Evolutionary conservation across 2,888 invertebrate genomes (phyloP), one percentile per base, ranked within the genome.

Genomic region (Digitonthophagus gazella): DNA sequence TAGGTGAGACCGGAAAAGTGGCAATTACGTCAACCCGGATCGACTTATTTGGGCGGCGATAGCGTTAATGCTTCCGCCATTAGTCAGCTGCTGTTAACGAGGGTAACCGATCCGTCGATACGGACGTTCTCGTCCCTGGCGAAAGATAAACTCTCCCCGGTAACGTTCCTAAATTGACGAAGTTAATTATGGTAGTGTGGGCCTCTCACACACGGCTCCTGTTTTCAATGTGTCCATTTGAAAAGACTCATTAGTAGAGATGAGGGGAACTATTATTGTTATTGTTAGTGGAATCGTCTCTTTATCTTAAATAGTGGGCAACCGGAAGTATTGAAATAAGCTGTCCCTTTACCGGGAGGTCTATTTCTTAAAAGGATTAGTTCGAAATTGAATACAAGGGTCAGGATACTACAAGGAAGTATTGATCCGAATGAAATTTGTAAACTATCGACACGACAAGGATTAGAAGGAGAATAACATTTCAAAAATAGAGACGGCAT

Each of bases 1-100:
- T 44, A 44, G 6, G 28, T 44, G 61, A 18, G 75, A 75, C 76
- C 79, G 79, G 80, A 80, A 80, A 80, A 81, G 78, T 78, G 78
- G 75, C 80, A 75, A 80, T 81, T 81, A 80, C 78, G 74, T 76
- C 77, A 74, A 76, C 77, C 18, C 18, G 78, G 80, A 81, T 81
- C 81, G 79, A 78, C 81, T 81, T 81, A 81, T 80, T 82, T 81
- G 80, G 80, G 78, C 75, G 78, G 79, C 78, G 80, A 80, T 81
- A 72, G 80, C 77, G 77, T 77, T 81, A 81, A 81, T 81, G 82
- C 80, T 83, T 82, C 82, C 81, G 82, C 81, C 81, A 81, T 82
- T 82, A 82, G 82, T 82, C 82, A 82, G 81, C 81, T 82, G 82
- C 79, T 79, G 78, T 80, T 82, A 82, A 82, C 81, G 81, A 82